phyloP scores from a whole-genome alignment of 1,140 invertebrate species.

The Euglossa dilemma region DNA sequence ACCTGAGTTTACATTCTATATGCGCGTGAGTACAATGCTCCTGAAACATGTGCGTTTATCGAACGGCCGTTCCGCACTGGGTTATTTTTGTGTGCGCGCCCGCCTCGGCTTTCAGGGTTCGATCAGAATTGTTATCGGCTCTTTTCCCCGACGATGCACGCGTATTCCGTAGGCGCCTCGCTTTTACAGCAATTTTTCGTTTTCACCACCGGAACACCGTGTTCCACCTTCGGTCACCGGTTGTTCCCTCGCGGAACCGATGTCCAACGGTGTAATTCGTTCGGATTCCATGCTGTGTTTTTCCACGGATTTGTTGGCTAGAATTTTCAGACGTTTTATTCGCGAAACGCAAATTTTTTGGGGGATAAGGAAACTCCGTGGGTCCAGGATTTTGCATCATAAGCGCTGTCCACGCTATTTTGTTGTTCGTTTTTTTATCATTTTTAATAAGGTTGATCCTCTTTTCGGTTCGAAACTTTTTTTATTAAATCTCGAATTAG shows the following conservation, averaged over 20 bases:
- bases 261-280: too few species aligned
- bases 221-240: not conserved
- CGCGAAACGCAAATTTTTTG: too few species aligned
- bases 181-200: conserved; percentile 21
- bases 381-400: too few species aligned
- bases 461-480: too few species aligned
- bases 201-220: not conserved
- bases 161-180: not conserved
- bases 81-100: conserved; percentile 42
- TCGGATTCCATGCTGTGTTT: too few species aligned
- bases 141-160: not conserved
- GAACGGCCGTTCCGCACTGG: conserved; percentile 33
- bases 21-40: conserved; percentile 50
- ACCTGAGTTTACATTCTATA: conserved; percentile 37
- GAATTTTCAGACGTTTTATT: too few species aligned
- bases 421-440: too few species aligned
- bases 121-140: conserved; percentile 50
- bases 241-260: not conserved
- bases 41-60: conserved; percentile 54
- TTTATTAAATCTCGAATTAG: too few species aligned
- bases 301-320: too few species aligned
- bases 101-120: conserved; percentile 33
- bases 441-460: too few species aligned
- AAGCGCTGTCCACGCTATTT: too few species aligned
- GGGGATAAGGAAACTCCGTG: not conserved